Evolutionary conservation across 2,888 invertebrate species (phyloP), one percentile per base, ranked within the genome.

Genomic region (Caenorhabditis wallacei): DNA sequence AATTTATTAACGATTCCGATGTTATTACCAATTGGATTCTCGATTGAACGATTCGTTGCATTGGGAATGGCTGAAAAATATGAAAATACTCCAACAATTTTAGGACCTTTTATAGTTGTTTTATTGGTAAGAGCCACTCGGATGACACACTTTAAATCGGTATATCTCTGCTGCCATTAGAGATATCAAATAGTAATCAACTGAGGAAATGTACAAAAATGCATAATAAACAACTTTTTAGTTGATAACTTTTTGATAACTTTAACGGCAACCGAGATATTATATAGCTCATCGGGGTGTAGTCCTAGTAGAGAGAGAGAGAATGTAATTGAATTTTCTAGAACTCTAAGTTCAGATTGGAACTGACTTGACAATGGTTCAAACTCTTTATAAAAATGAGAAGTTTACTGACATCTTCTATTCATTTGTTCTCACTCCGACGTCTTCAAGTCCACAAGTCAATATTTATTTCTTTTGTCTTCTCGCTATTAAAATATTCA

Each of bases 41-140:
- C 80, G 20, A 69, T 80, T 18, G 80, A 80, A 51, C n/a, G 80
- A 8, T 54, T 74, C 13, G 46, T 61, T 8, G 80, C 80, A 7
- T 56, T 74, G 37, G 30, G n/a, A 40, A 69, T 61, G 46, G 74
- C 80, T 7, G 46, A 69, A 2, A 53, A 61, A 16, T 80, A 80
- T 61, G 80, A 80, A 30, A 66, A 69, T 13, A 11, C 20, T 7
- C 16, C 61, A 24, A 56, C 37, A 2, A 13, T 43, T 35, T 7
- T 80, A 0, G 80, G 80, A 16, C 80, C 80, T 0, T 1, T 57
- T 35, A 4, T 74, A 1, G 54, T 63, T 1, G 1, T 56, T 7
- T 1, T 69, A 13, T 18, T 72, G 43, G 78, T 54, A n/a, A 63
- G n/a, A n/a, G n/a, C n/a, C n/a, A n/a, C n/a, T n/a, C n/a, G n/a